Percentiles rank a stretch among this genome's conserved stretches.
These are phyloP conservation scores for Sparidentex hasta DNA, from an alignment of 2,797 vertebrate genomes.

Conservation along the genomic window DNA sequence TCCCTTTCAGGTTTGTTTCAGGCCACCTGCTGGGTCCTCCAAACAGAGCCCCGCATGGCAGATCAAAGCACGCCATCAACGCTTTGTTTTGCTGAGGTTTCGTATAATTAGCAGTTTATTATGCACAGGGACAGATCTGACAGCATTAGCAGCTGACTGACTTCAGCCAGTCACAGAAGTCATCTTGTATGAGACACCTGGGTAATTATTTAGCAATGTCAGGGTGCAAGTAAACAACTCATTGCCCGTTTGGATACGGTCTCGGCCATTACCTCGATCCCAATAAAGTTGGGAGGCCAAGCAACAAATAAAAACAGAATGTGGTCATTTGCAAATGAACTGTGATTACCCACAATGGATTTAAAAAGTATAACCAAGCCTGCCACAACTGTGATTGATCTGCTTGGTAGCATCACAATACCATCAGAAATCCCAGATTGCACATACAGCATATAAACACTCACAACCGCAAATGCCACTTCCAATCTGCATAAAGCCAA, in stretches of 20 bases:
- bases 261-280: no score
- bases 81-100: constrained; percentile 49
- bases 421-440: no score
- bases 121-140: constrained; percentile 34
- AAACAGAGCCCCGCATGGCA: constrained; percentile 54
- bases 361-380: no score
- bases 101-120: constrained; percentile 56
- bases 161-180: constrained; percentile 43
- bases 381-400: no score
- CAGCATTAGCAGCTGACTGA: constrained; percentile 36
- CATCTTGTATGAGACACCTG: constrained; percentile 25
- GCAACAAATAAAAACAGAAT: no score
- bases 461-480: no score
- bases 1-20: constrained; percentile 63
- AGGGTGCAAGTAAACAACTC: constrained; percentile 10
- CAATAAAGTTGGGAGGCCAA: no score
- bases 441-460: no score
- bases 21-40: constrained; percentile 65
- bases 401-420: no score
- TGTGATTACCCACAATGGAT: no score
- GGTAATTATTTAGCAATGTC: constrained; percentile 23
- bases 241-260: not conserved
- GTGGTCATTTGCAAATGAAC: no score
- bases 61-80: constrained; percentile 60
- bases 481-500: no score